Evolutionary conservation across 2,888 invertebrate genomes (phyloP), one percentile per base, ranked within the genome.

Genomic region (Orthosia gracilis): DNA sequence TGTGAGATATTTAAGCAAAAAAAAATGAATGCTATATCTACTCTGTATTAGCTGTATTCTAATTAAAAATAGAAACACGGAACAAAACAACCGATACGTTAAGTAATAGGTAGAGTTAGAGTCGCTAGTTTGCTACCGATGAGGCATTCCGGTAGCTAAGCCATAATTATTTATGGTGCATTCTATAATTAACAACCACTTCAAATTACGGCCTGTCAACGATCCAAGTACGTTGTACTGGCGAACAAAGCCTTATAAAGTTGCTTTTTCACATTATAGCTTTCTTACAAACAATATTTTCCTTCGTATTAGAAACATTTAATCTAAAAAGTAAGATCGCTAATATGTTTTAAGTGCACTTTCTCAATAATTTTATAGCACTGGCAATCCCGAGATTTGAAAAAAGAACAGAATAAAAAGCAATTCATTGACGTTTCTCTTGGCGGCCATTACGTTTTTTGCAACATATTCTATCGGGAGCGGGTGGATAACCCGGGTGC

Each of bases 401-500:
- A 69, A 70, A 65, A 69, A 40, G 50, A 69, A 57, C 40, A 68
- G 50, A 68, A 82, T 59, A 47, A 68, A 82, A 66, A 62, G 21
- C 83, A 66, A 83, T 83, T 82, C 82, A 83, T 82, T 82, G 83
- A 75, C 69, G 71, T 59, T 83, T 82, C 66, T 68, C 58, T 59
- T 71, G 58, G 62, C 76, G 55, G 83, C 76, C 80, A 82, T 75
- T 83, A 69, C 47, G 66, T 80, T 82, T 82, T 83, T 83, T 82
- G 82, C 82, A 80, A 69, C 80, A 71, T 80, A 78, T 74, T 68
- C 84, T 82, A 82, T 80, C 69, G 68, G 76, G 83, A 82, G 61
- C 80, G 82, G 83, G 83, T 83, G 83, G 80, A 61, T 80, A 76
- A 80, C 69, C 84, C 70, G 84, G 82, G 86, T 65, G 65, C 86